Percentiles rank a stretch among this genome's conserved stretches.
Conservation (phyloP, 2,113 vertebrate species). For the Tricholaema leucomelas region DNA sequence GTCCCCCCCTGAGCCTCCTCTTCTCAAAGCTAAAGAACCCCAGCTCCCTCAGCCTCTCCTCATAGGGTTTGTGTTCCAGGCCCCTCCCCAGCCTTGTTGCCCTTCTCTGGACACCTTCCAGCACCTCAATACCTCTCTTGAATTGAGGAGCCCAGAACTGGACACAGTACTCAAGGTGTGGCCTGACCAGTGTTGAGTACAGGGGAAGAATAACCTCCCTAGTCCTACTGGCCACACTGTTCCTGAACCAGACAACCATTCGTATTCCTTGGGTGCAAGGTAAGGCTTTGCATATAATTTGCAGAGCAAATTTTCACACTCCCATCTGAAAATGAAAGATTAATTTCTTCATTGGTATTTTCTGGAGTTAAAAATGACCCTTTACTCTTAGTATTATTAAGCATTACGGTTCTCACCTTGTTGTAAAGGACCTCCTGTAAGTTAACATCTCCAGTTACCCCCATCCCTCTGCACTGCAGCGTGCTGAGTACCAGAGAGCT, state of each 20-base stretch:
- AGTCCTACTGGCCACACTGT: too few relatives aligned
- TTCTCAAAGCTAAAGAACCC: too few relatives aligned
- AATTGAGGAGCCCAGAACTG: too few relatives aligned
- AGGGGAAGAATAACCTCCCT: too few relatives aligned
- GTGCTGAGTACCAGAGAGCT: neutral
- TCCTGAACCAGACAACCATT: neutral
- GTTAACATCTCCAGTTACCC: neutral
- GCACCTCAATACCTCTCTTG: too few relatives aligned
- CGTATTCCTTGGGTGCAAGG: neutral
- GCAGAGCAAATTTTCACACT: neutral
- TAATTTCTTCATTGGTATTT: neutral
- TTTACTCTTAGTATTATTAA: neutral
- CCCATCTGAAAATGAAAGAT: neutral
- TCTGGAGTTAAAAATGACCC: neutral
- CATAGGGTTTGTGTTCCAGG: too few relatives aligned
- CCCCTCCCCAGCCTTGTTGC: too few relatives aligned
- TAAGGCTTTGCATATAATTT: neutral
- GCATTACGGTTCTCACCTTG: neutral
- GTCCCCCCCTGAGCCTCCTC: too few relatives aligned
- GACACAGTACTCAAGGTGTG: too few relatives aligned
- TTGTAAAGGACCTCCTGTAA: neutral
- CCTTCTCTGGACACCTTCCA: too few relatives aligned
- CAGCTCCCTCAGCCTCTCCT: too few relatives aligned
- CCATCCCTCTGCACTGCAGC: neutral
- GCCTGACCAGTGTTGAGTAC: too few relatives aligned